phyloP scores from a whole-genome alignment of 92 coral and sea anemone genomes.

The Palythoa grandiflora region DNA sequence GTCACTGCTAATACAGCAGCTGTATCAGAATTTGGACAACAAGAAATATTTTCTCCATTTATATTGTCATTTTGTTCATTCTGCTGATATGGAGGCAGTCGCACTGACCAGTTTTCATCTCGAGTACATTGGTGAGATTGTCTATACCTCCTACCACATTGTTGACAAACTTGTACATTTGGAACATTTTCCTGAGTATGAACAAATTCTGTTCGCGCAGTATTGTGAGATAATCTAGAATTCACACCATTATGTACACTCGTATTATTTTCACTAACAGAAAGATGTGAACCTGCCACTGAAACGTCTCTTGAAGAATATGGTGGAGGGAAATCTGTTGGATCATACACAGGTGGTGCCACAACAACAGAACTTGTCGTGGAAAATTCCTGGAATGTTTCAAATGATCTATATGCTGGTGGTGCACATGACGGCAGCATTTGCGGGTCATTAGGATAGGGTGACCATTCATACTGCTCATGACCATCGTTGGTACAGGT shows the following conservation, averaged over 20 bases:
- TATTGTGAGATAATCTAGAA: neutral
- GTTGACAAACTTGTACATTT: neutral
- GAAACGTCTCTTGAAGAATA: conserved; percentile 94
- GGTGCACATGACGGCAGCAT: conserved; percentile 94
- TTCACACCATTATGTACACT: neutral
- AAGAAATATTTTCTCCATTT: neutral
- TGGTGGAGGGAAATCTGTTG: conserved; percentile 98
- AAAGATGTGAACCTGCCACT: conserved; percentile 74
- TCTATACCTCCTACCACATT: conserved; percentile 19
- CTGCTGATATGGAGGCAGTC: conserved; percentile 28
- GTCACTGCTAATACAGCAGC: neutral
- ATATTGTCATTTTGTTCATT: conserved; percentile 26
- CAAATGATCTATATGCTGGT: conserved; percentile 87
- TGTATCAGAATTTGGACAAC: neutral
- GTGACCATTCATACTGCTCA: conserved; percentile 87
- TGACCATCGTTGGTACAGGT: conserved; percentile 72
- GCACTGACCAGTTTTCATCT: conserved; percentile 7
- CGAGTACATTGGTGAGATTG: conserved; percentile 8
- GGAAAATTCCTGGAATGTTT: conserved; percentile 84
- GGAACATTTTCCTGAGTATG: neutral
- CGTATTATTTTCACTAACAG: conserved; percentile 42
- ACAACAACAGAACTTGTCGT: conserved; percentile 75
- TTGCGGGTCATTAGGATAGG: conserved; percentile 82
- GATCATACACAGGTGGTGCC: conserved; percentile 98
- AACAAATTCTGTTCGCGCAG: neutral